phyloP scores from a whole-genome alignment of 2,797 vertebrate species.

The Catostomus latipinnis region DNA sequence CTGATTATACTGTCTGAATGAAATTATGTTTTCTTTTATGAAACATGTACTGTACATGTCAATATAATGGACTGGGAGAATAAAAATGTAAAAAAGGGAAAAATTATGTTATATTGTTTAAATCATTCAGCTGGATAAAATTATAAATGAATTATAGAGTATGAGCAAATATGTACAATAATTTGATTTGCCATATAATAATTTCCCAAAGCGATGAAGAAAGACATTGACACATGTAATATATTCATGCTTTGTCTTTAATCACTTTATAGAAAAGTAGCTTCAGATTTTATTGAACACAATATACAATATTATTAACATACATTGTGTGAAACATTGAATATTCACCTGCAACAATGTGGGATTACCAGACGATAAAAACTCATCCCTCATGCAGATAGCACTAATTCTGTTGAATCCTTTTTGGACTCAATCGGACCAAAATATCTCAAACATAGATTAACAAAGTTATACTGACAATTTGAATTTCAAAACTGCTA shows the following conservation, averaged over 20 bases:
- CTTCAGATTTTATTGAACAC: constrained; percentile 95
- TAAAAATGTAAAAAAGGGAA: no score
- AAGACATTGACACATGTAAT: constrained; percentile 52
- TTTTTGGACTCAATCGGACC: constrained; percentile 85
- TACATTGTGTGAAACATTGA: constrained; percentile 96
- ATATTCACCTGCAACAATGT: constrained; percentile 89
- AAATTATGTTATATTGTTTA: no score
- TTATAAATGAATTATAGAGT: no score
- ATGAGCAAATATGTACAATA: no score
- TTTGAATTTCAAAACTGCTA: constrained; percentile 86
- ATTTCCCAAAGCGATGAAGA: constrained; percentile 9
- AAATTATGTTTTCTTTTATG: no score
- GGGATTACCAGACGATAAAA: constrained; percentile 86
- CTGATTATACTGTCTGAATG: no score
- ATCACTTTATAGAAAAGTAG: constrained; percentile 99
- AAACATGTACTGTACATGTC: no score
- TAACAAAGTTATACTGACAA: constrained; percentile 88
- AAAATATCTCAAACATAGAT: constrained; percentile 86
- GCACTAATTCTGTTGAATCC: constrained; percentile 87
- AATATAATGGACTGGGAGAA: no score
- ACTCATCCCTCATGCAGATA: constrained; percentile 92
- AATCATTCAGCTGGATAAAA: no score
- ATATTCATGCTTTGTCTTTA: constrained; percentile 97
- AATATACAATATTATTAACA: constrained; percentile 98
- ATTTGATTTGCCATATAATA: neutral